A percentile compares a stretch with the other conserved stretches of the same genome.
phyloP scores from a whole-genome alignment of 2,888 invertebrate genomes.

The Pyrochroa serraticornis region DNA sequence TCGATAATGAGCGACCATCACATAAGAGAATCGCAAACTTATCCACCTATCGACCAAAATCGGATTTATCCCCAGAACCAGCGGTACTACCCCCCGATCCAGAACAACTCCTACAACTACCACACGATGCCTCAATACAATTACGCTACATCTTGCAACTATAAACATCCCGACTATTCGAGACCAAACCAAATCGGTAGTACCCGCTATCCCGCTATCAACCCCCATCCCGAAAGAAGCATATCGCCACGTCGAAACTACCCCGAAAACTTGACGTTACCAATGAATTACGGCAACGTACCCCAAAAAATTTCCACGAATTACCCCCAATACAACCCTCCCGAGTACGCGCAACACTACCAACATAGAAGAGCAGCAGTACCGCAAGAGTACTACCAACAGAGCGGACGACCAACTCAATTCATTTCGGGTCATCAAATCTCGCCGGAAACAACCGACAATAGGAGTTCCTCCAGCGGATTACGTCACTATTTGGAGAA shows the following conservation, averaged over 20 bases:
- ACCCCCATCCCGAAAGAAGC: slow-evolving; percentile 41
- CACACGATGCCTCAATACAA: slow-evolving; percentile 32
- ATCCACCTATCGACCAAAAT: slow-evolving; percentile 44
- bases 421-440: slow-evolving; percentile 40
- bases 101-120: slow-evolving; percentile 31
- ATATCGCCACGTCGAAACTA: slow-evolving; percentile 42
- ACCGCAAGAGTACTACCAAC: slow-evolving; percentile 42
- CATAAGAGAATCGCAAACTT: slow-evolving; percentile 45
- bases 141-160: slow-evolving; percentile 31
- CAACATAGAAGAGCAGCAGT: slow-evolving; percentile 42
- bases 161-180: slow-evolving; percentile 12
- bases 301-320: slow-evolving; percentile 45
- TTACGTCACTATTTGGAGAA: slow-evolving; percentile 53
- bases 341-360: slow-evolving; percentile 50
- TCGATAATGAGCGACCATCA: slow-evolving; percentile 52
- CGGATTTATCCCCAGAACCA: slow-evolving; percentile 47
- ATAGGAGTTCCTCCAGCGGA: slow-evolving; percentile 42
- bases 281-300: slow-evolving; percentile 39
- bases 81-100: slow-evolving; percentile 39
- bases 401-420: slow-evolving; percentile 33
- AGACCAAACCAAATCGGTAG: slow-evolving; percentile 36
- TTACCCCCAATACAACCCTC: slow-evolving; percentile 41
- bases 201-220: slow-evolving; percentile 36
- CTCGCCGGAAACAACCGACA: slow-evolving; percentile 44
- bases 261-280: slow-evolving; percentile 30